Evolutionary conservation across 2,797 vertebrate species (phyloP), one percentile per base, ranked within the genome.

Genomic region (Scarus forsteni): DNA sequence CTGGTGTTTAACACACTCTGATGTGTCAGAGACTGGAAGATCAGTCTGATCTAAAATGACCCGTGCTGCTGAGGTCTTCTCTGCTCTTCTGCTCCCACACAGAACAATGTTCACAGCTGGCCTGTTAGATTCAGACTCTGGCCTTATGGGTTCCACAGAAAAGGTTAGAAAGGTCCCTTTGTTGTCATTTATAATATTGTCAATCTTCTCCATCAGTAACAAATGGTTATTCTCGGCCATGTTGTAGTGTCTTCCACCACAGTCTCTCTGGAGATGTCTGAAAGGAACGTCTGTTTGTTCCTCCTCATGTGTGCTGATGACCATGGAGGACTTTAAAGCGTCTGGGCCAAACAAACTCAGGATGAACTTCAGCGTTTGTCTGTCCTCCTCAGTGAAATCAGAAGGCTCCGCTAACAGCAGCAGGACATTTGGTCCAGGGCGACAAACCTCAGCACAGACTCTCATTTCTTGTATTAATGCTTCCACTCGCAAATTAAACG

Each of bases 321-420:
- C 43, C 56, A 83, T 39, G 0, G 56, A 78, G 70, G 76, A 13
- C 50, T 63, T 66, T 0, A 81, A 68, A n/a, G 57, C 56, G 2
- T 86, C 64, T 39, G 18, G 51, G 62, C 34, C 63, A 16, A 85
- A 76, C 51, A 65, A 38, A 45, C 62, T 63, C 27, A 83, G 66
- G 65, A 75, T 57, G 56, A 53, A 71, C 9, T 46, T 57, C 18
- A 83, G 66, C 7, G 8, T 74, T 66, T 66, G 0, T 63, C 46
- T 75, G 35, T 75, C 46, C 15, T 44, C 3, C 1, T 72, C 69
- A 8, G 52, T 77, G 64, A 85, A 81, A 0, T 64, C 35, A n/a
- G 75, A 76, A 15, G 66, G 73, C 1, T 70, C 75, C 18, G 81
- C 73, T n/a, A 79, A 50, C 49, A 85, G 66, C 63, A 85, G 66